Evolutionary conservation across 2,797 vertebrate species (phyloP), one percentile per base, ranked within the genome.

Genomic region (Myotis findleyi): DNA sequence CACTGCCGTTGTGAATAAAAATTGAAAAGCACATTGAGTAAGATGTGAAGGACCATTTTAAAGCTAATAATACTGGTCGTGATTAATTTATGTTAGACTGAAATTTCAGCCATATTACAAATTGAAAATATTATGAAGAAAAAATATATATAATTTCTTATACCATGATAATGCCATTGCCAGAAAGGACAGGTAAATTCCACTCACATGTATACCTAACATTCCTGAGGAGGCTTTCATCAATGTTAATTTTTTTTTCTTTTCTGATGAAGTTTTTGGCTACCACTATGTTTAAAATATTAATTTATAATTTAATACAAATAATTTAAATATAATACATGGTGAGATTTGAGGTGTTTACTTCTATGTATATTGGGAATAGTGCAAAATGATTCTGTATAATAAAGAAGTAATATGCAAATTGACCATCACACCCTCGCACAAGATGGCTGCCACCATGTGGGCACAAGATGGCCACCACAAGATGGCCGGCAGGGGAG

Each of bases 11-110:
- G 23, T 82, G 83, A 76, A 91, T 30, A 84, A 73, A 69, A 8
- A 81, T 64, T 83, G 64, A 80, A 96, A 93, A 93, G 57, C 8
- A 82, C 59, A 84, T 36, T 90, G 73, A 81, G 6, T 89, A 59
- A 36, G 14, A 93, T 69, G 21, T 49, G 72, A 76, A 96, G n/a
- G 47, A 8, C 25, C 27, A 23, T 93, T 85, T 77, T 38, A 49
- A 93, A 68, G 23, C 64, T 82, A 82, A 69, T 72, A n/a, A 89
- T 75, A 72, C 25, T 71, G 17, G 13, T 76, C 13, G 2, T 25
- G 38, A 82, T 85, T 86, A 51, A 38, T 88, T 94, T 95, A 68
- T 77, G 38, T 82, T 69, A 71, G 11, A 84, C 38, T 92, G 75
- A 95, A 83, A 72, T 72, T 90, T 89, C 16, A 89, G 38, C 41